A percentile compares a stretch with the other conserved stretches of the same genome.
Conservation (phyloP, 2,113 vertebrate species). For the Murina feae region DNA sequence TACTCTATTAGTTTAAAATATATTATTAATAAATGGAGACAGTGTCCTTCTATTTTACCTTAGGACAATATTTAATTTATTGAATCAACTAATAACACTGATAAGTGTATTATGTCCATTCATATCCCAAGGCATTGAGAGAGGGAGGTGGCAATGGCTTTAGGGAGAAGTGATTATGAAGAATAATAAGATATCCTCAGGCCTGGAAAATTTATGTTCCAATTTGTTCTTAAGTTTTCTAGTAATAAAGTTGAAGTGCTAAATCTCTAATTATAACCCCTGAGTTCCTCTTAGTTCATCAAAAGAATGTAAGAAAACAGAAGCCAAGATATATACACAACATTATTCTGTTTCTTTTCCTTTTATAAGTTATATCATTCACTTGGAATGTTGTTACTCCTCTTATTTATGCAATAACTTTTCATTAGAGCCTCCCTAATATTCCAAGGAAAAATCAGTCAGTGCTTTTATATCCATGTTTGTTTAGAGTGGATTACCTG, state of each 20-base stretch:
- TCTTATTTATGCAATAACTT: not conserved
- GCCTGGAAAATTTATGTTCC: not conserved
- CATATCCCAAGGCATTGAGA: not conserved
- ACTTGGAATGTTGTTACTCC: not conserved
- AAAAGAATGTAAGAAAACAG: not conserved
- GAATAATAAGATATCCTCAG: not conserved
- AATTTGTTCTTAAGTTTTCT: not conserved
- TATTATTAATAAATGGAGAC: not conserved
- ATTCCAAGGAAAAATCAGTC: not conserved
- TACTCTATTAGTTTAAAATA: slow-evolving; percentile 1
- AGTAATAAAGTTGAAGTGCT: not conserved
- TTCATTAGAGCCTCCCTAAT: not conserved
- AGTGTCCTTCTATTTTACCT: not conserved
- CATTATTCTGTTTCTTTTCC: not conserved
- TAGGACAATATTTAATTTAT: not conserved
- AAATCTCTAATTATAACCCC: not conserved
- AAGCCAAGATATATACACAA: not conserved
- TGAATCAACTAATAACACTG: slow-evolving; percentile 4
- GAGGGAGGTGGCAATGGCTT: not conserved
- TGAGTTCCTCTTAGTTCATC: not conserved
- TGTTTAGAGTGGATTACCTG: not conserved
- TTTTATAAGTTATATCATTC: not conserved
- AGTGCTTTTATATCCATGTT: not conserved
- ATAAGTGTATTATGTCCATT: not conserved
- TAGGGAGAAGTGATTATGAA: not conserved